phyloP scores from a whole-genome alignment of 2,797 vertebrate genomes.

The Chelon labrosus region DNA sequence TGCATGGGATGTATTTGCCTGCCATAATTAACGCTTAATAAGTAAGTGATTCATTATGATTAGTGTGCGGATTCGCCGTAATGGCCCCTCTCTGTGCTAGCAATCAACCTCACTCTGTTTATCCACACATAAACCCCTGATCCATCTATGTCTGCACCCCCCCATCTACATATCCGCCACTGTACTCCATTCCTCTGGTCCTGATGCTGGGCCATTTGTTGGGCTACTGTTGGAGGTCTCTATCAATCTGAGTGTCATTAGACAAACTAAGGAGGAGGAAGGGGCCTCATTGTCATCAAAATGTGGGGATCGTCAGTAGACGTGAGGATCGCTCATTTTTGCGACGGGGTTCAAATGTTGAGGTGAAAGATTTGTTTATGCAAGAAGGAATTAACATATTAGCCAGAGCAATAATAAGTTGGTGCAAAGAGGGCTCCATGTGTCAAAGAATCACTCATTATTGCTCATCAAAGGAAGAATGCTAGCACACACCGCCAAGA shows the following conservation, averaged over 20 bases:
- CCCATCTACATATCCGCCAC: constrained; percentile 80
- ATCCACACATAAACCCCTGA: constrained; percentile 78
- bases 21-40: constrained; percentile 90
- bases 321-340: constrained; percentile 58
- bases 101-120: constrained; percentile 87
- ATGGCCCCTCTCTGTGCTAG: constrained; percentile 86
- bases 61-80: constrained; percentile 84
- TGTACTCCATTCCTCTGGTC: constrained; percentile 77
- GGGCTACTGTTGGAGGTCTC: constrained; percentile 73
- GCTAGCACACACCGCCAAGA: constrained; percentile 51
- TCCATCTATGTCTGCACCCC: constrained; percentile 84
- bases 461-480: constrained; percentile 53
- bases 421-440: constrained; percentile 28
- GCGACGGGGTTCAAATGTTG: constrained; percentile 40
- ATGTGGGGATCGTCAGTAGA: constrained; percentile 56
- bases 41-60: constrained; percentile 92
- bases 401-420: constrained; percentile 47
- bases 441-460: constrained; percentile 60
- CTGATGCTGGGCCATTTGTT: constrained; percentile 81
- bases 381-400: constrained; percentile 50
- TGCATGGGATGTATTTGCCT: constrained; percentile 85
- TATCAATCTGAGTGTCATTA: constrained; percentile 84
- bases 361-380: constrained; percentile 57
- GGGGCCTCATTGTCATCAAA: constrained; percentile 67
- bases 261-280: constrained; percentile 55